phyloP scores from a whole-genome alignment of 2,888 invertebrate genomes.

The Eupeodes luniger region DNA sequence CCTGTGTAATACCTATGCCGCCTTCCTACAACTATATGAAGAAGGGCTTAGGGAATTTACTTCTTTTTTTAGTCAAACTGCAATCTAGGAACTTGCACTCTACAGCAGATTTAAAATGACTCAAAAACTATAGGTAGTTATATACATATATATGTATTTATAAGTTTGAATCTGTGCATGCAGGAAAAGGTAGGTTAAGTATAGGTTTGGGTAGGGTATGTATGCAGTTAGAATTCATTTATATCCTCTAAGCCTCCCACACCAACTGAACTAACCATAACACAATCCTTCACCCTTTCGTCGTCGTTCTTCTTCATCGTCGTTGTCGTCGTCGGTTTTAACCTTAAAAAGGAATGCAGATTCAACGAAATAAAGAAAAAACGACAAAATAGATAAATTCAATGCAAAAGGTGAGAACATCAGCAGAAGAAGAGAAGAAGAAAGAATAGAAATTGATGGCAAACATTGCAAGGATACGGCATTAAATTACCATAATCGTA shows the following conservation, averaged over 20 bases:
- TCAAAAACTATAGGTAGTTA: neutral
- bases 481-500: constrained; percentile 75
- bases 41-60: constrained; percentile 39
- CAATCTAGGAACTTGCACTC: constrained; percentile 67
- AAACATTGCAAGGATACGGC: constrained; percentile 72
- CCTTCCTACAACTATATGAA: neutral
- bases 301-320: neutral
- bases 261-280: neutral
- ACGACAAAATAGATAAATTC: neutral
- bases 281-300: too few species aligned
- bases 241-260: constrained; percentile 36
- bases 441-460: constrained; percentile 72
- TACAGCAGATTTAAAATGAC: constrained; percentile 47
- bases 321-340: neutral
- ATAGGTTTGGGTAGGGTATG: too few species aligned
- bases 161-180: neutral
- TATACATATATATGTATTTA: too few species aligned
- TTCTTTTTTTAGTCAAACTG: constrained; percentile 31
- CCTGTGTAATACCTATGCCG: neutral
- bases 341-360: constrained; percentile 56
- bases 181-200: neutral
- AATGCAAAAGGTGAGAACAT: constrained; percentile 66
- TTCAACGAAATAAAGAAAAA: constrained; percentile 33
- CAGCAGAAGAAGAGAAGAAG: constrained; percentile 44
- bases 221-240: constrained; percentile 41